Base-by-base conservation (phyloP, 2,113 vertebrate genomes). In the Numenius arquata region DNA sequence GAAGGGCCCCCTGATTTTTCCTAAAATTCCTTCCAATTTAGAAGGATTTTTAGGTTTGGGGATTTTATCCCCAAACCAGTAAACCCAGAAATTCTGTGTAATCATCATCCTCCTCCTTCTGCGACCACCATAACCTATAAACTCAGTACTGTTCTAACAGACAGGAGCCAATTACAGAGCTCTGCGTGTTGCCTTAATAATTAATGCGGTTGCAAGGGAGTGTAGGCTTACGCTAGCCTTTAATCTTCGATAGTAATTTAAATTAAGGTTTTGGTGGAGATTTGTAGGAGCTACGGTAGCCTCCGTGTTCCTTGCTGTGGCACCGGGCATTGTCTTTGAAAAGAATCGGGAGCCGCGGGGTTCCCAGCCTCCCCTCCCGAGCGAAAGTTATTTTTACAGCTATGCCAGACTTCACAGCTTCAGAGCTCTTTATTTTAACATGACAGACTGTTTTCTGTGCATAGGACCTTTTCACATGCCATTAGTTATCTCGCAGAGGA, bases 91-190 rank as follows among this genome's bases (percentile, higher is more conserved):
- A 85, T 74, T 2, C 1, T 27, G 15, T 36, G 32, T 56, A 53
- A 79, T 74, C 55, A 17, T 68, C 65, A 66, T 75, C 82, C 7
- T 30, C 83, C 11, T 77, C 84, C 14, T 32, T 38, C 56, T 90
- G 79, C 65, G 21, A 34, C 68, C 48, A 81, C 30, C 40, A 40
- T 91, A 90, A 91, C 63, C 72, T 84, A 41, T 77, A 78, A 82
- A 63, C 45, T 67, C 88, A 55, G 61, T 5, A 1, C 71, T 88
- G 40, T 52, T 75, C 73, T 71, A 30, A 75, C 79, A 82, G 88
- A 70, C 67, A 92, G 86, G 71, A 96, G 91, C 94, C 95, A 93
- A 93, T 97, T 94, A 95, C 92, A 79, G 70, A 72, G 81, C 96
- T 90, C 96, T 77, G 92, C 40, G 1, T 96, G 97, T 91, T 82